Base-by-base conservation (phyloP, 2,113 vertebrate species). In the Eurypyga helias region DNA sequence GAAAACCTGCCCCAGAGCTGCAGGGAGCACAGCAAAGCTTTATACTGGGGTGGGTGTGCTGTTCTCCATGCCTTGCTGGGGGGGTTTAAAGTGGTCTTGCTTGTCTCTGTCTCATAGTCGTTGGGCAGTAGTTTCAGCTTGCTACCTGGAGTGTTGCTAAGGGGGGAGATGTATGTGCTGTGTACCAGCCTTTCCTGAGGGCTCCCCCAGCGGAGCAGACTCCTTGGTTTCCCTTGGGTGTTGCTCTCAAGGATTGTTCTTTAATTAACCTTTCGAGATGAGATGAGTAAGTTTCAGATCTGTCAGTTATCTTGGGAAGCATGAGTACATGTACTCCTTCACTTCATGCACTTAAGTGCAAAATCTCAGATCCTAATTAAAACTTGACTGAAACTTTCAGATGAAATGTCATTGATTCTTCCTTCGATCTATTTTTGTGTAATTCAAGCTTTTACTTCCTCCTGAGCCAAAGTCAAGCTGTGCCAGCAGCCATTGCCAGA, bases 341-440 rank as follows among this genome's bases (percentile, higher is more conserved):
- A 78, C 57, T 96, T 92, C 62, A 15, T 57, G 62, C 79, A 89
- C 92, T 96, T 87, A 26, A 95, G 86, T 81, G 61, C 57, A 93
- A 36, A 93, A 93, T 96, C 80, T 87, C 13, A 2, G 72, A 64
- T 92, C 72, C 92, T 95, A 97, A 97, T 97, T 97, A 97, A 97
- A 96, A 97, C 96, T 95, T 70, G 52, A 75, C 83, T 58, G n/a
- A 93, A 96, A 94, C 95, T 96, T 97, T 76, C 77, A 87, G 61
- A 93, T 79, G 76, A 96, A 96, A 97, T 96, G 96, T 95, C 93
- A 94, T 82, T 91, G 94, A 96, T 96, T 96, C 89, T 96, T 95
- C 92, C 86, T 90, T 72, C 89, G 84, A 90, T 89, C 93, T 97
- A 91, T 96, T 94, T 97, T 94, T 94, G 45, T 82, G n/a, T 85